Evolutionary conservation across 1,140 invertebrate genomes (phyloP).

Genomic region (Eulimnadia texana): DNA sequence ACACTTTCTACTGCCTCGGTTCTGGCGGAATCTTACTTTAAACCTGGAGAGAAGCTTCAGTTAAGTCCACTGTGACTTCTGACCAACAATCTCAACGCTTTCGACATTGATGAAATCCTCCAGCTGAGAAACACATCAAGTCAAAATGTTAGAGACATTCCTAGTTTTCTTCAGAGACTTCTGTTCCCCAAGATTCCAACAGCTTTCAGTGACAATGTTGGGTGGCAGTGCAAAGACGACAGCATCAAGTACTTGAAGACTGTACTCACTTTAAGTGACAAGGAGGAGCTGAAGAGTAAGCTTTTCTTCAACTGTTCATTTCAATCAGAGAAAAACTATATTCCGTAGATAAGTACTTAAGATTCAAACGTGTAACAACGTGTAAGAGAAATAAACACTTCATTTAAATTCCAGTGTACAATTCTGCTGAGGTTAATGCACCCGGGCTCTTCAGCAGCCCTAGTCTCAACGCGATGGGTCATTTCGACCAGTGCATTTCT

Average conservation of each 20-base stretch:
- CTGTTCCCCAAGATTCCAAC: neutral
- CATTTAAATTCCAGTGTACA: neutral
- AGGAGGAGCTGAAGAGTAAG: neutral
- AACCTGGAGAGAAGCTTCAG: too few species aligned
- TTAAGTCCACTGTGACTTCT: too few species aligned
- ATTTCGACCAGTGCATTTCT: constrained; percentile 13
- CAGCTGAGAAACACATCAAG: neutral
- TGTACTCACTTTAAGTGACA: neutral
- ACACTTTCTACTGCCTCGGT: too few species aligned
- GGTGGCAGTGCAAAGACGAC: neutral
- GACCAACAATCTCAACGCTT: too few species aligned
- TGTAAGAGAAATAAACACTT: neutral
- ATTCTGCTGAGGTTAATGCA: neutral
- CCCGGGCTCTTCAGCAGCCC: constrained; percentile 1
- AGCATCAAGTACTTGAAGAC: neutral
- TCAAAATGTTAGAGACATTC: neutral
- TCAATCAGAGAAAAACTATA: too few species aligned
- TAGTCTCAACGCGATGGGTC: constrained; percentile 4
- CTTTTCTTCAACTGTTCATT: too few species aligned
- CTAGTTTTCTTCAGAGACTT: neutral
- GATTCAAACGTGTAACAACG: too few species aligned
- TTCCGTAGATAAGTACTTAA: too few species aligned
- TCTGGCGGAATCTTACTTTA: too few species aligned
- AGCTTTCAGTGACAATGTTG: neutral
- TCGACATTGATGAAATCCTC: too few species aligned